Conservation (phyloP, 2,797 vertebrate genomes). For the Pseudochirops cupreus region DNA sequence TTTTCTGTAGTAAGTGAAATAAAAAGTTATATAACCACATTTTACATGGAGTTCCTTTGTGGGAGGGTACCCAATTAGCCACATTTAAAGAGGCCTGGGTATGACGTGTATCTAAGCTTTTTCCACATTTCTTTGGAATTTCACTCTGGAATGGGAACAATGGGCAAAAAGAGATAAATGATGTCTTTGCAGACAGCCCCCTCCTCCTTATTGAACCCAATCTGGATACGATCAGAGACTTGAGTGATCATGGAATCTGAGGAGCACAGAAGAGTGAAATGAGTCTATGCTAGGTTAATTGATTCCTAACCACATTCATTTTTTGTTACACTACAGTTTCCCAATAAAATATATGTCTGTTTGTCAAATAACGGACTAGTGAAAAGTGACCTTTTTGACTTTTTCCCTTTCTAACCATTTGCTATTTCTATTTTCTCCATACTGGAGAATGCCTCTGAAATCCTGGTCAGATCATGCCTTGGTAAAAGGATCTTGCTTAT, state of each 20-base stretch:
- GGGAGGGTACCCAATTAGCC: not conserved
- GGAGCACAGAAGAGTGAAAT: not conserved
- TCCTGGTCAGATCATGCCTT: not conserved
- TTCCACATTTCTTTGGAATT: not conserved
- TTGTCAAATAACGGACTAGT: not conserved
- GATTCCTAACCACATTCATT: not conserved
- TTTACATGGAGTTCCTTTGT: not conserved
- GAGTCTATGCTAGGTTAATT: not conserved
- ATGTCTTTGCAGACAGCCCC: not conserved
- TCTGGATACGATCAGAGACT: not conserved
- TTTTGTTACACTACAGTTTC: not conserved
- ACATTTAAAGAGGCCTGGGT: not conserved
- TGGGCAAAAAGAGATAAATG: not conserved
- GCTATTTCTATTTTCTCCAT: not conserved
- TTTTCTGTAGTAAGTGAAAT: not conserved
- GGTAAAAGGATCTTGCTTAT: not conserved
- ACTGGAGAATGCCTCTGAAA: not conserved
- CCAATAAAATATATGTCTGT: not conserved
- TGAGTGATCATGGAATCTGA: not conserved
- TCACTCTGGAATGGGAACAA: not conserved
- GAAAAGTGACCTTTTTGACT: not conserved
- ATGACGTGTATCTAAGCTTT: not conserved
- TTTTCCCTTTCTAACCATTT: not conserved
- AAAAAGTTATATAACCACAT: not conserved
- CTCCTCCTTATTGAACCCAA: not conserved